Percentiles rank a stretch among this genome's conserved stretches.
Conservation (phyloP, 2,888 invertebrate genomes). For the Chaetoderma sp. region DNA sequence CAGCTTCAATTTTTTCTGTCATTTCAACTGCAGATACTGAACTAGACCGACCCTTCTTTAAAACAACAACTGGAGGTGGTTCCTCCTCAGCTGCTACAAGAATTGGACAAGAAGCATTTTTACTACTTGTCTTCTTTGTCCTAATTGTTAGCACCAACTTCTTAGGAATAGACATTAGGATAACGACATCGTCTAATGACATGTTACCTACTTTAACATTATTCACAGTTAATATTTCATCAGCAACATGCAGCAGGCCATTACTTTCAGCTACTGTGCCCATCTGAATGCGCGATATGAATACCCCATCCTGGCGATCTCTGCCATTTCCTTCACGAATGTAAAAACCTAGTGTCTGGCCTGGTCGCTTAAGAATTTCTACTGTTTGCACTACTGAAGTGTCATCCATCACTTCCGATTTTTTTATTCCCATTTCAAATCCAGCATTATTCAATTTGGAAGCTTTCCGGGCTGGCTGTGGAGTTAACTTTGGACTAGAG, state of each 20-base stretch:
- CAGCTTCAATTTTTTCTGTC: slow-evolving; percentile 62
- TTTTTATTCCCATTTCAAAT: slow-evolving; percentile 66
- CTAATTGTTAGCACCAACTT: slow-evolving; percentile 91
- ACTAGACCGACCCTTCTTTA: slow-evolving; percentile 61
- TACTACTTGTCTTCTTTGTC: slow-evolving; percentile 57
- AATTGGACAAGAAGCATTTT: slow-evolving; percentile 61
- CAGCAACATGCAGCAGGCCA: slow-evolving; percentile 96
- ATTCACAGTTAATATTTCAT: slow-evolving; percentile 98
- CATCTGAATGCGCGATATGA: slow-evolving; percentile 95
- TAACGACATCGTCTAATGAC: slow-evolving; percentile 98
- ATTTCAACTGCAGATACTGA: slow-evolving; percentile 61
- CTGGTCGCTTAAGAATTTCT: slow-evolving; percentile 98
- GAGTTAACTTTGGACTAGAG: slow-evolving; percentile 6
- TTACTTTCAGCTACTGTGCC: slow-evolving; percentile 98
- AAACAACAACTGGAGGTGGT: slow-evolving; percentile 55
- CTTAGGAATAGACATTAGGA: slow-evolving; percentile 98
- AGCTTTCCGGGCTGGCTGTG: neutral
- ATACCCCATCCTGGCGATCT: slow-evolving; percentile 94
- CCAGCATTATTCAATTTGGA: slow-evolving; percentile 42
- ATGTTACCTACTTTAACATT: slow-evolving; percentile 97
- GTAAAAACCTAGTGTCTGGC: slow-evolving; percentile 97
- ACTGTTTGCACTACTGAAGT: slow-evolving; percentile 73
- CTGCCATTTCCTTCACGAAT: slow-evolving; percentile 99
- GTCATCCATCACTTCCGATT: slow-evolving; percentile 60
- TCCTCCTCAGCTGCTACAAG: slow-evolving; percentile 61